Conservation (phyloP, 2,113 vertebrate genomes). For the Nibea albiflora region DNA sequence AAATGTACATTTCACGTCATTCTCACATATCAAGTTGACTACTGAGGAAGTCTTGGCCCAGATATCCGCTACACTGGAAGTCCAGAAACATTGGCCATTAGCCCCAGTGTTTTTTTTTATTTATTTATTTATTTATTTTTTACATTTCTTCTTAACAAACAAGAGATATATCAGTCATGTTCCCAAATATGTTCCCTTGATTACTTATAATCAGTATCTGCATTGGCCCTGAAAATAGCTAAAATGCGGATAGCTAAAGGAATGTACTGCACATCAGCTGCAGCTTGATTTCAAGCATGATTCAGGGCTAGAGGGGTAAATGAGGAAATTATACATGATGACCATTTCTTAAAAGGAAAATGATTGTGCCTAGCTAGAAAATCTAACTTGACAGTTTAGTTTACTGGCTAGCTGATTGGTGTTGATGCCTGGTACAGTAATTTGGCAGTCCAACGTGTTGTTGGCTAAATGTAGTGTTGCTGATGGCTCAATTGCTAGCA, state of each 20-base stretch:
- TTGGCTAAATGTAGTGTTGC: conserved; percentile 58
- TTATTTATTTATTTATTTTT: neutral
- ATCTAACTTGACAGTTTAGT: conserved; percentile 55
- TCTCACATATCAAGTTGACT: too few relatives aligned
- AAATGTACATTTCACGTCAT: too few relatives aligned
- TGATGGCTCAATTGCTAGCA: conserved; percentile 51
- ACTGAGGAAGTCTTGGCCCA: too few relatives aligned
- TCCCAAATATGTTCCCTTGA: too few relatives aligned
- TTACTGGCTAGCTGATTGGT: conserved; percentile 50
- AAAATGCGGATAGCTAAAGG: neutral
- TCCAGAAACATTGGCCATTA: too few relatives aligned
- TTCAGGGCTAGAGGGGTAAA: neutral
- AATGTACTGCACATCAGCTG: neutral
- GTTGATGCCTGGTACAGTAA: conserved; percentile 51
- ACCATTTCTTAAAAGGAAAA: conserved; percentile 13
- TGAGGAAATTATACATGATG: conserved; percentile 1
- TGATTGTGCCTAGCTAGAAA: conserved; percentile 1
- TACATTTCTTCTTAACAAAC: neutral
- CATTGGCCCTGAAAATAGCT: too few relatives aligned
- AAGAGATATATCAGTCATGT: neutral
- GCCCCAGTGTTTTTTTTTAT: neutral
- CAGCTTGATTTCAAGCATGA: neutral
- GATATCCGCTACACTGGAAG: too few relatives aligned
- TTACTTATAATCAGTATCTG: too few relatives aligned
- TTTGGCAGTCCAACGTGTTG: conserved; percentile 44